Percentiles rank a stretch among this genome's conserved stretches.
Evolutionary conservation across 2,888 invertebrate species (phyloP).

Genomic region (Ischnura elegans): DNA sequence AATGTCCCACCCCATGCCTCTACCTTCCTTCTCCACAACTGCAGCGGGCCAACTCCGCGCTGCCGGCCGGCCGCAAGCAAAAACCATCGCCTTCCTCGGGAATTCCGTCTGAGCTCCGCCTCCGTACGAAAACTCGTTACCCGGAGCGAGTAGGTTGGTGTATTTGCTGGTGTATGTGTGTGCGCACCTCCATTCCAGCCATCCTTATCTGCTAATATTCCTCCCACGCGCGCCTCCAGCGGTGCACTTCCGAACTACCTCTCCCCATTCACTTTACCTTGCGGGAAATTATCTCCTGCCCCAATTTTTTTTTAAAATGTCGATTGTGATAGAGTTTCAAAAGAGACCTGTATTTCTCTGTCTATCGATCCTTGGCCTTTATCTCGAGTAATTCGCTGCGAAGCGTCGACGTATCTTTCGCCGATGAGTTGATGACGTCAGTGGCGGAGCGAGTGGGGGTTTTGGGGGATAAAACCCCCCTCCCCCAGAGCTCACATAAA

Average conservation of each 20-base stretch:
- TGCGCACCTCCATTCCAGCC: not conserved
- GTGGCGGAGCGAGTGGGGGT: no score
- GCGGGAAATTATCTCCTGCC: not conserved
- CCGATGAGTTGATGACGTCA: no score
- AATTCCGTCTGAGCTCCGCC: not conserved
- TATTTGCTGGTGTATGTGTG: no score
- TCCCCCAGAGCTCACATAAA: no score
- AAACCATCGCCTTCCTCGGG: conserved; percentile 3
- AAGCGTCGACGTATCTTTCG: no score
- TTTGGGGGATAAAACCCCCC: no score
- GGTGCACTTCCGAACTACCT: not conserved
- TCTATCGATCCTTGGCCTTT: no score
- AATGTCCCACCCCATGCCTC: not conserved
- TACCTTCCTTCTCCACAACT: not conserved
- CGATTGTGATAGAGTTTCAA: no score
- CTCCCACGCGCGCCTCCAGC: not conserved
- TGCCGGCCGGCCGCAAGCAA: not conserved
- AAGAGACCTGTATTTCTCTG: no score
- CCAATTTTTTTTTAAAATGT: no score
- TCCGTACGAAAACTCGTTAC: not conserved
- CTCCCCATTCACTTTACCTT: not conserved
- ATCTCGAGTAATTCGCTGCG: no score
- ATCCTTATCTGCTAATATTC: conserved; percentile 35
- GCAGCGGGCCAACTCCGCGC: not conserved
- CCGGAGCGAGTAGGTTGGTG: not conserved